Evolutionary conservation across 2,113 vertebrate species (phyloP), one percentile per base, ranked within the genome.

Genomic region (Cathartes aura): DNA sequence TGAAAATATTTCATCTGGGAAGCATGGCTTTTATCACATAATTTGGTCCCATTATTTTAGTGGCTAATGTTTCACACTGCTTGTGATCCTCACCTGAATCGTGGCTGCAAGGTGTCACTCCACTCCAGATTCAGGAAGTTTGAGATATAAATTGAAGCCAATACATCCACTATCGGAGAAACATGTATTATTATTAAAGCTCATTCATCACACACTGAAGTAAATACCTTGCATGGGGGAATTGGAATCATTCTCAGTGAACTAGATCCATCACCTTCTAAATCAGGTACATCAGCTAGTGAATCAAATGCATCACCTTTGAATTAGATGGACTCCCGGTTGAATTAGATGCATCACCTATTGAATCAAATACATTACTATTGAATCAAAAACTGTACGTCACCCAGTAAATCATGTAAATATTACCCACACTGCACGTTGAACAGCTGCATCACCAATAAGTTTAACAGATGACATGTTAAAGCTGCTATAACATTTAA

Each of bases 391-490:
- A 97, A 94, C 80, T 93, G 93, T 97, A 90, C 84, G 89, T 98
- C 97, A 97, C 97, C 93, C 95, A 97, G 97, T 98, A 98, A 98
- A 98, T 98, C 98, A 98, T 98, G 96, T 97, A 98, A 98, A 98
- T 97, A 98, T 98, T 97, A 98, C 94, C 96, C 90, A 95, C 93
- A 93, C 93, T 98, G 97, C 96, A 97, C 42, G 47, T 95, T 95
- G 91, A 98, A 95, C 87, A 97, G 96, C 96, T 93, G 95, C 93
- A 96, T 98, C 96, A 94, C 97, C 97, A 95, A 94, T 98, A 97
- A 86, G 60, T 98, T 97, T 98, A 98, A 97, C 97, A 98, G 97
- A 98, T 94, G 95, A 97, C 97, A 93, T 98, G 96, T 98, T 98
- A 98, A 98, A 98, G 64, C 97, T 63, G 93, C 98, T 96, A 59